Conservation (phyloP, 2,888 invertebrate species). For the Drosophila subsilvestris region DNA sequence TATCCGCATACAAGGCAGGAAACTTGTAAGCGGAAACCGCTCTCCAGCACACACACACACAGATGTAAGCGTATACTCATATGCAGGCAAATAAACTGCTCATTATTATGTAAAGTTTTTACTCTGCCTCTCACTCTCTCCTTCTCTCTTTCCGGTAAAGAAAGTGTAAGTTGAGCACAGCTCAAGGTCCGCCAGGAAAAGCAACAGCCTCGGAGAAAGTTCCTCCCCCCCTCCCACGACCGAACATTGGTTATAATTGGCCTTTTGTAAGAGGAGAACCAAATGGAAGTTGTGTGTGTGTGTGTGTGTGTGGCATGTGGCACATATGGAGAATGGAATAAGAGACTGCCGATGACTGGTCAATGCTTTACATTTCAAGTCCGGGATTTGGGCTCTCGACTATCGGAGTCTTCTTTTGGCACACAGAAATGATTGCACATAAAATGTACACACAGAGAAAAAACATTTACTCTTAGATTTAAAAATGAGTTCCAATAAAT, state of each 20-base stretch:
- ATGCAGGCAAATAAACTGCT: slow-evolving; percentile 66
- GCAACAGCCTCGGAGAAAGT: slow-evolving; percentile 33
- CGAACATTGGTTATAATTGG: slow-evolving; percentile 25
- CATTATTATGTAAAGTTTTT: slow-evolving; percentile 78
- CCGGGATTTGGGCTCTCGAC: slow-evolving; percentile 60
- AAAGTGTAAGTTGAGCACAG: slow-evolving; percentile 53
- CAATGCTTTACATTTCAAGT: slow-evolving; percentile 61
- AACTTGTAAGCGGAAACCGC: slow-evolving; percentile 57
- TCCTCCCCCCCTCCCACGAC: neutral
- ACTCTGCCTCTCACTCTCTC: slow-evolving; percentile 43
- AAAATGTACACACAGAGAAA: slow-evolving; percentile 39
- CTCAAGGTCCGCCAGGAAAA: slow-evolving; percentile 12
- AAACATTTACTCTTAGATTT: neutral
- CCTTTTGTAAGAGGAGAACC: slow-evolving; percentile 22
- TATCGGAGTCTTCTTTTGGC: slow-evolving; percentile 3
- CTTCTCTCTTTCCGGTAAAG: slow-evolving; percentile 46
- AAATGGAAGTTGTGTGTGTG: slow-evolving; percentile 12
- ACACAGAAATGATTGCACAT: slow-evolving; percentile 55
- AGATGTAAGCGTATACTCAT: slow-evolving; percentile 16
- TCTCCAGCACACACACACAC: slow-evolving; percentile 31
- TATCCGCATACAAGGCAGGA: slow-evolving; percentile 30
- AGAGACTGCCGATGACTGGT: slow-evolving; percentile 17
- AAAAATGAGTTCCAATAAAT: neutral
- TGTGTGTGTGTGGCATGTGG: slow-evolving; percentile 25
- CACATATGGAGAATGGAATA: slow-evolving; percentile 3